Evolutionary conservation across 64 coral and sea anemone species (phyloP).

Genomic region (Montipora efflorescens): DNA sequence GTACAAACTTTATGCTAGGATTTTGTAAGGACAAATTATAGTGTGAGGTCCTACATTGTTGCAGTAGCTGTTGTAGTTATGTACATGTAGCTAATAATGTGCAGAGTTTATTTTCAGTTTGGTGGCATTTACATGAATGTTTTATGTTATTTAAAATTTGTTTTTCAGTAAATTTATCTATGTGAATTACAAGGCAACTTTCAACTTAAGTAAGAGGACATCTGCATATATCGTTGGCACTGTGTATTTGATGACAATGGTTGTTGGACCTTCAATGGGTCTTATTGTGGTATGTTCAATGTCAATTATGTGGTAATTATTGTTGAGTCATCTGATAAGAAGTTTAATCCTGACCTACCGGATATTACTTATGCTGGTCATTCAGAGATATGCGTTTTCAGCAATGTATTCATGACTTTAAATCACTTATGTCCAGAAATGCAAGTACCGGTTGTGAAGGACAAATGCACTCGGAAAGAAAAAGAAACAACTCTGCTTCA

Average conservation of each 20-base stretch:
- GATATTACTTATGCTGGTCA: neutral
- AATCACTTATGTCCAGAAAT: too few species aligned
- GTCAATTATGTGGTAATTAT: neutral
- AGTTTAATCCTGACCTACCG: neutral
- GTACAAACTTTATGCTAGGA: neutral
- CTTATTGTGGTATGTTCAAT: constrained; percentile 72
- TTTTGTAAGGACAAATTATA: too few species aligned
- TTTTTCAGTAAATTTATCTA: constrained; percentile 83
- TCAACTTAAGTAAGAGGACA: constrained; percentile 48
- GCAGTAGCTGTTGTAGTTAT: too few species aligned
- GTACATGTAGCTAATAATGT: too few species aligned
- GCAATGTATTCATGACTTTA: too few species aligned
- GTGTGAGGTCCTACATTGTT: too few species aligned
- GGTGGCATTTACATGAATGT: neutral
- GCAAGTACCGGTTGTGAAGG: too few species aligned
- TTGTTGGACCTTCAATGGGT: constrained; percentile 85
- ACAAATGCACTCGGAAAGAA: too few species aligned
- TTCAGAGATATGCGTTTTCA: neutral
- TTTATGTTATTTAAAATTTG: too few species aligned
- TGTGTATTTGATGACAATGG: constrained; percentile 90
- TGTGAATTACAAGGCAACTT: constrained; percentile 82
- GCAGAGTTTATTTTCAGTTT: neutral
- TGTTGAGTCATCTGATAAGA: neutral
- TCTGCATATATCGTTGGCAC: constrained; percentile 87
- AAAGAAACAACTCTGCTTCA: too few species aligned